Conservation (phyloP, 2,888 invertebrate genomes). For the Parochlus steinenii region DNA sequence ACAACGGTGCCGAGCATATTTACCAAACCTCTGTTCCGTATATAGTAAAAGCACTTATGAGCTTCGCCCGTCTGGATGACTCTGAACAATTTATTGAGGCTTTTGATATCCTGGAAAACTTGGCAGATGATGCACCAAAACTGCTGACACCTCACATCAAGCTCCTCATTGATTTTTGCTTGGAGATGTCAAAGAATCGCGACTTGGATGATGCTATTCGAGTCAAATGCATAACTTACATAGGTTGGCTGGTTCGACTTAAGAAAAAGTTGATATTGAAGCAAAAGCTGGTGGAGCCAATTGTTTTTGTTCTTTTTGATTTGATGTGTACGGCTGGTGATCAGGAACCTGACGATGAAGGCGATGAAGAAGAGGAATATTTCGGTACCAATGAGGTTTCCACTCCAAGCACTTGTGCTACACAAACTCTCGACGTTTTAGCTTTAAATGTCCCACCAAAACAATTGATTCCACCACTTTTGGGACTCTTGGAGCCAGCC, state of each 20-base stretch:
- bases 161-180: conserved; percentile 44
- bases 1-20: conserved; percentile 33
- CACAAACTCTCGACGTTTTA: conserved; percentile 55
- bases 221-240: conserved; percentile 48
- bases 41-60: conserved; percentile 41
- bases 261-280: conserved; percentile 57
- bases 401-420: conserved; percentile 47
- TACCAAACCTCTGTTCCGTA: conserved; percentile 44
- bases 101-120: conserved; percentile 27
- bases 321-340: conserved; percentile 49
- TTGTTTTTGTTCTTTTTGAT: conserved; percentile 45
- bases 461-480: conserved; percentile 52
- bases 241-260: conserved; percentile 45
- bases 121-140: conserved; percentile 26
- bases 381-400: conserved; percentile 45
- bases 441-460: conserved; percentile 61
- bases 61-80: conserved; percentile 36
- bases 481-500: conserved; percentile 46
- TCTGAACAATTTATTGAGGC: conserved; percentile 31
- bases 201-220: conserved; percentile 41
- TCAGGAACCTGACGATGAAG: conserved; percentile 42
- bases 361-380: conserved; percentile 46
- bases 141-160: conserved; percentile 39
- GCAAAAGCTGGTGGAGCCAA: conserved; percentile 51
- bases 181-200: conserved; percentile 40